Conservation (phyloP, 2,888 invertebrate species). For the Lepidonotus clava region DNA sequence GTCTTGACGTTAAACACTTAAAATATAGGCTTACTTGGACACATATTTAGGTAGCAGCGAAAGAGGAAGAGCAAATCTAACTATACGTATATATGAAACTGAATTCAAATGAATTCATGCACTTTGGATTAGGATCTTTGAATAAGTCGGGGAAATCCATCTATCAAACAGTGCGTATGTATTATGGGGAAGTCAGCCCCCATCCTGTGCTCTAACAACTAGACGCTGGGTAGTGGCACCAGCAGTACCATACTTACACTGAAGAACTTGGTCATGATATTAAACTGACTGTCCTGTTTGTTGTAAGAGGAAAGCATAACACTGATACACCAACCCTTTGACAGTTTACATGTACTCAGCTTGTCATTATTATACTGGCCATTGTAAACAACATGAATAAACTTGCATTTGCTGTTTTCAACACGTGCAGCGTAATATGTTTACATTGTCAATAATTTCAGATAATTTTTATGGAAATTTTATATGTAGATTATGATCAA, state of each 20-base stretch:
- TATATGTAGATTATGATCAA: too few relatives aligned
- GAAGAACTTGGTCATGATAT: conserved; percentile 54
- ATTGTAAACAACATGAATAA: too few relatives aligned
- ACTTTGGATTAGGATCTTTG: not conserved
- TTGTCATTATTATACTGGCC: too few relatives aligned
- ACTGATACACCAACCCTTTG: too few relatives aligned
- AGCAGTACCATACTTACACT: conserved; percentile 18
- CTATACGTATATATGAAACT: not conserved
- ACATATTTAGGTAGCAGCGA: not conserved
- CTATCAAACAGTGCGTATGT: conserved; percentile 2
- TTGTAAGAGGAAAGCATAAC: not conserved
- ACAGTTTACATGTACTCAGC: too few relatives aligned
- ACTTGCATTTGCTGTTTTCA: too few relatives aligned
- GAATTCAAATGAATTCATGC: not conserved
- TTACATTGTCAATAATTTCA: too few relatives aligned
- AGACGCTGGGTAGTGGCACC: too few relatives aligned
- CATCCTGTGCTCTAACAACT: not conserved
- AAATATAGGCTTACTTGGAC: too few relatives aligned
- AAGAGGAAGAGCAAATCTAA: not conserved
- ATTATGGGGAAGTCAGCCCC: not conserved
- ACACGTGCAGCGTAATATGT: too few relatives aligned
- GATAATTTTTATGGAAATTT: too few relatives aligned
- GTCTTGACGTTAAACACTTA: too few relatives aligned
- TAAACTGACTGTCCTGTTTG: conserved; percentile 33
- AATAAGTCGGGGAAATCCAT: not conserved